Conservation (phyloP, 2,797 vertebrate species). For the Pangasius mekongensis region DNA sequence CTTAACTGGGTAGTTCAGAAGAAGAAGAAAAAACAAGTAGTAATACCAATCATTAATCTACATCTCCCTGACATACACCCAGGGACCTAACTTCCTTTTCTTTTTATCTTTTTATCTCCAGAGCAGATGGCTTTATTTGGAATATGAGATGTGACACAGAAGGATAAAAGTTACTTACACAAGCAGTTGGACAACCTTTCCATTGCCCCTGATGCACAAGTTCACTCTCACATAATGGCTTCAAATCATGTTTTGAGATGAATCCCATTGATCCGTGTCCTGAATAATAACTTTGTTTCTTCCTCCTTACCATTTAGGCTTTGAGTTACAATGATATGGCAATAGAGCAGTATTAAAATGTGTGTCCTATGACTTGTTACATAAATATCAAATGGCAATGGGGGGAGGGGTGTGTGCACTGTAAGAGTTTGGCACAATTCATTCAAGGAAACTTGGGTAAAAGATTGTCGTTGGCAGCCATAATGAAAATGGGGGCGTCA, state of each 20-base stretch:
- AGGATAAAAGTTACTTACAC: slow-evolving; percentile 27
- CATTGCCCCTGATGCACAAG: slow-evolving; percentile 33
- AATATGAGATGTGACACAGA: slow-evolving; percentile 25
- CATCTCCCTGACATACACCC: not conserved
- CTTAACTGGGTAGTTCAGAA: not conserved
- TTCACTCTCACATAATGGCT: slow-evolving; percentile 42
- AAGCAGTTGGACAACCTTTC: slow-evolving; percentile 29
- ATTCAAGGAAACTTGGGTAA: slow-evolving; percentile 23
- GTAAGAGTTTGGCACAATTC: slow-evolving; percentile 11
- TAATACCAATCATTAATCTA: not conserved
- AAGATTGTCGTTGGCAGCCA: slow-evolving; percentile 18
- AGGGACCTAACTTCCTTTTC: not conserved
- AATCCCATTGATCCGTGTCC: slow-evolving; percentile 47
- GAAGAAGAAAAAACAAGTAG: not conserved
- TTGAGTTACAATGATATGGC: slow-evolving; percentile 24
- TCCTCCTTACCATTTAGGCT: slow-evolving; percentile 16
- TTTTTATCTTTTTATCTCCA: slow-evolving; percentile 20
- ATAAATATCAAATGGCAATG: slow-evolving; percentile 18
- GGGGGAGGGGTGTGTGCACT: not conserved
- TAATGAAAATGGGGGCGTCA: slow-evolving; percentile 41
- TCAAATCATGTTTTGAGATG: slow-evolving; percentile 26
- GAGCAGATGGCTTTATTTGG: slow-evolving; percentile 34
- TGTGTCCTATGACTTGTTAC: not conserved
- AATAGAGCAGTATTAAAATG: slow-evolving; percentile 11
- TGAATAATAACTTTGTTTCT: slow-evolving; percentile 39